These are phyloP conservation scores for Archocentrus centrarchus DNA, from an alignment of 2,113 vertebrate genomes.

Conservation along the genomic window DNA sequence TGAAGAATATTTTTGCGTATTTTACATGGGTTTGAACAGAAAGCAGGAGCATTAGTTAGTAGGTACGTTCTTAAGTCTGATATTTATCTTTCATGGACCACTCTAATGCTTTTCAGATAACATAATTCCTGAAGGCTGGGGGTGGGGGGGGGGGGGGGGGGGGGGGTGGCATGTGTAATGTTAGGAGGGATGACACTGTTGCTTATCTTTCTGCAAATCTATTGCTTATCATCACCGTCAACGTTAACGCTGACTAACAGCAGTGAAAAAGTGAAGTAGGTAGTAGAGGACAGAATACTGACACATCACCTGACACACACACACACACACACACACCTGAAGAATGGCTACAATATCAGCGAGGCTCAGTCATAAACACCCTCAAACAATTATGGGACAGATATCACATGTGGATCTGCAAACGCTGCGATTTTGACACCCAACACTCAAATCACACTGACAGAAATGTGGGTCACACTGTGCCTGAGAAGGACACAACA, in stretches of 20 bases:
- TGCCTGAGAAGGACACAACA: not conserved
- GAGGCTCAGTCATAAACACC: slow-evolving; percentile 22
- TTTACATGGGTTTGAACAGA: slow-evolving; percentile 43
- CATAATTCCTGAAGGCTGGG: slow-evolving; percentile 8
- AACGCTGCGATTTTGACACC: slow-evolving; percentile 24
- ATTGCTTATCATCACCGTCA: slow-evolving; percentile 20
- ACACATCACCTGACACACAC: slow-evolving; percentile 41
- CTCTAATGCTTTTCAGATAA: not conserved
- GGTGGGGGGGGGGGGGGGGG: not conserved
- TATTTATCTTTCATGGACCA: slow-evolving; percentile 19
- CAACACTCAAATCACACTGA: slow-evolving; percentile 26
- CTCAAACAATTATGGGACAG: slow-evolving; percentile 18
- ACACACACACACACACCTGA: slow-evolving; percentile 16
- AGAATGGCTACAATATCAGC: slow-evolving; percentile 4
- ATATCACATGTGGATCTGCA: slow-evolving; percentile 25
- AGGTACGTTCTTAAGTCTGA: slow-evolving; percentile 25
- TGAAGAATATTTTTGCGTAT: slow-evolving; percentile 24
- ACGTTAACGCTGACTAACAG: slow-evolving; percentile 23
- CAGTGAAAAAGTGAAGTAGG: slow-evolving; percentile 31
- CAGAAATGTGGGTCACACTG: slow-evolving; percentile 38
- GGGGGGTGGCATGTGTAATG: not conserved
- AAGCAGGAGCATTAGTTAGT: slow-evolving; percentile 41
- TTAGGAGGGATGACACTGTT: not conserved
- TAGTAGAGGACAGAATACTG: slow-evolving; percentile 41
- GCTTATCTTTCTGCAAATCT: slow-evolving; percentile 22